Percentiles rank a stretch among this genome's conserved stretches.
phyloP scores from a whole-genome alignment of 2,888 invertebrate genomes.

The Chaitophorus viminalis region DNA sequence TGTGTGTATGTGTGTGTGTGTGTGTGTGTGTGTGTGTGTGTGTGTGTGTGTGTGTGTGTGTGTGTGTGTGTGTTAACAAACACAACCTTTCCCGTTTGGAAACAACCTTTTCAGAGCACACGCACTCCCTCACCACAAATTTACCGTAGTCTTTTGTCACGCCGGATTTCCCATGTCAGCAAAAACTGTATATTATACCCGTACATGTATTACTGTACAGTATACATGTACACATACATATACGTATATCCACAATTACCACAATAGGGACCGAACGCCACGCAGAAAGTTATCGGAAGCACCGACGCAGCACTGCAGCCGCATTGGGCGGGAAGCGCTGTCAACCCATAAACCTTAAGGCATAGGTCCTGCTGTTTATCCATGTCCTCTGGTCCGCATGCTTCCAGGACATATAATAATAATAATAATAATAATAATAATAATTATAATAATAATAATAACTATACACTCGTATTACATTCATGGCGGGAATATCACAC shows the following conservation, averaged over 20 bases:
- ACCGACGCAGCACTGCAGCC: no score
- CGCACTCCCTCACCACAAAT: background rate
- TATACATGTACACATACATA: background rate
- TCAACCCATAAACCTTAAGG: background rate
- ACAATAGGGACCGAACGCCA: background rate
- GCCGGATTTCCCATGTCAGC: constrained; percentile 21
- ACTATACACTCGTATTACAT: no score
- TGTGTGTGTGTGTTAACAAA: background rate
- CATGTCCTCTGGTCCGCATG: background rate
- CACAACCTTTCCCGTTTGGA: background rate
- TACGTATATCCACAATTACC: background rate
- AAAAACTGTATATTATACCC: background rate
- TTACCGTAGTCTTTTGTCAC: constrained; percentile 24
- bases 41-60: no score
- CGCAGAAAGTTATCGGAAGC: constrained; percentile 7
- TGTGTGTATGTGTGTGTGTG: no score
- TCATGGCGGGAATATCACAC: no score
- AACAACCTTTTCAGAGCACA: background rate
- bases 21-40: background rate
- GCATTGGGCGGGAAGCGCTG: constrained; percentile 2
- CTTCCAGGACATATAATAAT: no score
- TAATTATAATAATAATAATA: no score
- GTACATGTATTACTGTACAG: no score
- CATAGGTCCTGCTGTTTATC: background rate
- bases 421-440: no score